A percentile compares a stretch with the other conserved stretches of the same genome.
Conservation (phyloP, 2,797 vertebrate genomes). For the Notolabrus celidotus region DNA sequence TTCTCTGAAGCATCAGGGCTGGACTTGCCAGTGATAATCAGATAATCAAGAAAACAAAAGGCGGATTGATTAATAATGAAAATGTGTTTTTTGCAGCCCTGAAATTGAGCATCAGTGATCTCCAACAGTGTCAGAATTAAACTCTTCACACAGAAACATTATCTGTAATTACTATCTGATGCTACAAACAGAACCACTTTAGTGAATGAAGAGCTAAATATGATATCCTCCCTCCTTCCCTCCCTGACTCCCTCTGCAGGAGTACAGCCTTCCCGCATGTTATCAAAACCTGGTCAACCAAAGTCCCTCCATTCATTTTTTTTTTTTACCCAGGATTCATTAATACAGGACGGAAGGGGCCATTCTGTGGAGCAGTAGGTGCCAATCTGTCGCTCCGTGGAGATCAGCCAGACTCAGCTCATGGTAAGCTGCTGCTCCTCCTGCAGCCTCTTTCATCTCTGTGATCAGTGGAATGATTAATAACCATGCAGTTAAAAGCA, state of each 20-base stretch:
- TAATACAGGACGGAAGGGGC: constrained; percentile 77
- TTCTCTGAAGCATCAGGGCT: no score
- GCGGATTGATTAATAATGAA: background rate
- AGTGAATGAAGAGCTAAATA: constrained; percentile 33
- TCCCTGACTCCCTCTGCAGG: constrained; percentile 33
- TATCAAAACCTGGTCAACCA: constrained; percentile 46
- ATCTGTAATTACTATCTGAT: background rate
- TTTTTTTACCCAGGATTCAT: constrained; percentile 61
- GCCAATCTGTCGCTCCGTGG: constrained; percentile 82
- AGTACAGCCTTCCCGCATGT: constrained; percentile 21
- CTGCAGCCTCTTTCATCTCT: constrained; percentile 47
- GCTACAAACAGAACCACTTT: background rate
- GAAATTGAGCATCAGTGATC: background rate
- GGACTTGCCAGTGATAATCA: background rate
- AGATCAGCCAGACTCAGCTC: constrained; percentile 73
- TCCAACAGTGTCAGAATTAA: background rate
- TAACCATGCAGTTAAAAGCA: constrained; percentile 24
- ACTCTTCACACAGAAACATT: background rate
- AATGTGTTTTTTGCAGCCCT: background rate
- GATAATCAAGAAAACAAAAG: background rate
- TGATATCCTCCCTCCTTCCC: constrained; percentile 5
- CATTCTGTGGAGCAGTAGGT: constrained; percentile 78
- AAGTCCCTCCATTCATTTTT: constrained; percentile 70
- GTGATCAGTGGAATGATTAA: constrained; percentile 47
- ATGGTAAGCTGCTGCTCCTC: constrained; percentile 61